Evolutionary conservation across 2,888 invertebrate species (phyloP), one percentile per base, ranked within the genome.

Genomic region (Xanthostigma xanthostigma): DNA sequence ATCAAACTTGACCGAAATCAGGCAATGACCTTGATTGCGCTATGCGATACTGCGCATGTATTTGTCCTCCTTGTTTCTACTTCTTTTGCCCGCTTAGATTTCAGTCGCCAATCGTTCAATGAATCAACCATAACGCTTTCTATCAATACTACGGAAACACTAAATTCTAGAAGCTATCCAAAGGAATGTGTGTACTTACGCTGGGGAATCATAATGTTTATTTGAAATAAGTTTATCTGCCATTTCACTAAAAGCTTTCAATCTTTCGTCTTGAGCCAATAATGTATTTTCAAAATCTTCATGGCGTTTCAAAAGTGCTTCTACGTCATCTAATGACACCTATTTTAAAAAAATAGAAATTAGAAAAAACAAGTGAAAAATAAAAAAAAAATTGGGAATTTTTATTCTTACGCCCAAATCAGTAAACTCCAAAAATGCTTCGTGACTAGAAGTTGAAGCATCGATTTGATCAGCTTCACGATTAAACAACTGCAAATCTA

Each of bases 381-480:
- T 14, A 44, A 27, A 49, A 39, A 34, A 44, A 48, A 42, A 41
- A 10, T 33, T 13, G 27, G 34, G 10, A 6, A 13, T 10, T 14
- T 11, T 27, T 37, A 8, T n/a, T 66, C 79, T 73, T 64, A 88
- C 88, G 54, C 95, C 96, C 41, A 89, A 74, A 55, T 92, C 84
- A 9, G 78, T 78, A 66, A 87, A 88, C 58, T 94, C 94, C 14
- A 97, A 72, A 68, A 91, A 94, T 0, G 93, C 91, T 64, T 93
- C 87, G 63, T 97, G 95, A 12, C 92, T 89, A 48, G 90, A 89
- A 44, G 91, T 92, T 10, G 89, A 84, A 0, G 96, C 93, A 68
- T 97, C 96, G 53, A 97, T 90, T 64, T 95, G 90, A 64, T 97
- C 96, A 0, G 95, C 95, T 66, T 97, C 97, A 38, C 92, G 81